Percentiles rank a stretch among this genome's conserved stretches.
phyloP scores from a whole-genome alignment of 2,113 vertebrate genomes.

The Vidua macroura region DNA sequence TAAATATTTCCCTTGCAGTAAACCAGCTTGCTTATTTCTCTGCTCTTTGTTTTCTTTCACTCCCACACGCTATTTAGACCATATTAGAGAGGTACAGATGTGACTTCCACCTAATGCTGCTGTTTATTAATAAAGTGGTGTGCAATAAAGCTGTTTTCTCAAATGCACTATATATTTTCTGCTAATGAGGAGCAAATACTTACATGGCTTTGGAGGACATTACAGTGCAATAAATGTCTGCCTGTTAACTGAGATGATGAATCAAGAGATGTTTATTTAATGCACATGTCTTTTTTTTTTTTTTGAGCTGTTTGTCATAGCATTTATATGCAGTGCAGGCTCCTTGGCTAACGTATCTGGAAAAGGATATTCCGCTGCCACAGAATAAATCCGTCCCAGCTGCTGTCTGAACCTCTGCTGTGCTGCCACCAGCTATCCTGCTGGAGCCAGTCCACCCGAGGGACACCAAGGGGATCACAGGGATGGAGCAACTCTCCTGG shows the following conservation, averaged over 20 bases:
- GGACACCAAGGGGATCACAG: background rate
- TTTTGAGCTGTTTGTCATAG: background rate
- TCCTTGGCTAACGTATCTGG: background rate
- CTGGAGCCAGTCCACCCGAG: background rate
- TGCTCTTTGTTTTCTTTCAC: background rate
- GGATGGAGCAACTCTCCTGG: background rate
- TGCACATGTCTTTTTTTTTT: background rate
- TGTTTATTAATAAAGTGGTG: background rate
- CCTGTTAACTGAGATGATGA: background rate
- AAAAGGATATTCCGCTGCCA: background rate
- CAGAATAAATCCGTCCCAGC: background rate
- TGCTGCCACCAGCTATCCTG: background rate
- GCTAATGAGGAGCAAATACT: conserved; percentile 1
- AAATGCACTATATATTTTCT: background rate
- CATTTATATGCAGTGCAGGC: background rate
- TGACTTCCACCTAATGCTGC: background rate
- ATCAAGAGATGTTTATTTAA: background rate
- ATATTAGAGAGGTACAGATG: background rate
- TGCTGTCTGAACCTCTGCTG: background rate
- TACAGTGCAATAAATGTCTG: background rate
- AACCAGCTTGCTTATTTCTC: background rate
- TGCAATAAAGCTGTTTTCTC: background rate
- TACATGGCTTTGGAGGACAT: background rate
- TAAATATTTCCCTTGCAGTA: background rate
- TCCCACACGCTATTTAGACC: background rate